A percentile compares a stretch with the other conserved stretches of the same genome.
These are phyloP conservation scores for Drosophila infuscata DNA, from an alignment of 2,888 invertebrate genomes.

Conservation along the genomic window DNA sequence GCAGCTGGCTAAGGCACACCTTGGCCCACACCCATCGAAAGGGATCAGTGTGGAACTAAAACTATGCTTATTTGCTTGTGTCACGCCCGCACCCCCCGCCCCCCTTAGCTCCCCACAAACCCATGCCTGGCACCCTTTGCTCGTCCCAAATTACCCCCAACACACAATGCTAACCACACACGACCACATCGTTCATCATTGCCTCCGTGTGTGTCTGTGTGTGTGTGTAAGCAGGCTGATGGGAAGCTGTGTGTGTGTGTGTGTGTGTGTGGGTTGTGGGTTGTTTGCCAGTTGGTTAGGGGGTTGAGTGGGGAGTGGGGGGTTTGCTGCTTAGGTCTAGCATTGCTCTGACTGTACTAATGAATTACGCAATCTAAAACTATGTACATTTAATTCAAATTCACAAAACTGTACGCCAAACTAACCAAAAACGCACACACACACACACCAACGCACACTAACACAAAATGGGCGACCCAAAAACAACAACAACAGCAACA, in stretches of 20 bases:
- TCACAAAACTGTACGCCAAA: conserved; percentile 80
- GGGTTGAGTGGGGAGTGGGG: neutral
- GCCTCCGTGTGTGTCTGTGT: conserved; percentile 39
- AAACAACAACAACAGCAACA: conserved; percentile 15
- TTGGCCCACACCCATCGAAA: neutral
- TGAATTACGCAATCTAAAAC: conserved; percentile 84
- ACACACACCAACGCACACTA: conserved; percentile 24
- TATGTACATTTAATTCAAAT: conserved; percentile 83
- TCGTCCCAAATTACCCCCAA: conserved; percentile 45
- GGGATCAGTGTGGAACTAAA: conserved; percentile 65
- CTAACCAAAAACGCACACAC: conserved; percentile 59
- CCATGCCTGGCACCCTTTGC: conserved; percentile 33
- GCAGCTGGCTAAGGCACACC: conserved; percentile 23
- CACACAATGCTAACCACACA: conserved; percentile 73
- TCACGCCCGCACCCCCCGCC: conserved; percentile 50
- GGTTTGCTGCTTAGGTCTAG: conserved; percentile 54
- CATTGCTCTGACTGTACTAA: conserved; percentile 78
- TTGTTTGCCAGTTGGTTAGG: neutral
- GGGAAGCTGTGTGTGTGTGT: neutral
- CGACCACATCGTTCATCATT: conserved; percentile 84
- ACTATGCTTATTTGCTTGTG: conserved; percentile 69
- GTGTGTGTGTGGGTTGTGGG: neutral
- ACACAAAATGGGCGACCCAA: conserved; percentile 31
- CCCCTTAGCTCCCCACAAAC: neutral
- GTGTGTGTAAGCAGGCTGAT: no score